These are phyloP conservation scores for Peribatodes rhomboidaria DNA, from an alignment of 2,888 invertebrate species.

Conservation along the genomic window DNA sequence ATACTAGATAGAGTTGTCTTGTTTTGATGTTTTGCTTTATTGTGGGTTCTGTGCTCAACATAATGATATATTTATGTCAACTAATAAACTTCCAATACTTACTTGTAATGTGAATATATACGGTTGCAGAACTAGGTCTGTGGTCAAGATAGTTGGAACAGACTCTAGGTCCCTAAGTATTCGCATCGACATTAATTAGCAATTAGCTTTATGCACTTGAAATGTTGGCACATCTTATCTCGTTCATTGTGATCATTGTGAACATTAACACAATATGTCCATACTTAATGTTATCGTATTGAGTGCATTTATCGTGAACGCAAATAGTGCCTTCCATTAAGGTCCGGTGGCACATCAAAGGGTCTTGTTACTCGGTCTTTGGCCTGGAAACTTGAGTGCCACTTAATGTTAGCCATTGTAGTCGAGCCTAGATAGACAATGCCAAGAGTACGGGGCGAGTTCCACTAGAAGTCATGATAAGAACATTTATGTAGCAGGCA, in stretches of 20 bases:
- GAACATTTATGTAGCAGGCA: background rate
- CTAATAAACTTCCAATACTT: too few relatives aligned
- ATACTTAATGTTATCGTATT: constrained; percentile 50
- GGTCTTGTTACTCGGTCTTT: constrained; percentile 60
- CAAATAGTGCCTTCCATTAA: constrained; percentile 61
- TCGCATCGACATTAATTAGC: constrained; percentile 4
- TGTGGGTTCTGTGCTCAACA: too few relatives aligned
- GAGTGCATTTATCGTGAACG: constrained; percentile 52
- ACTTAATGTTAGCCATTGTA: constrained; percentile 7
- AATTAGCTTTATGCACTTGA: constrained; percentile 21
- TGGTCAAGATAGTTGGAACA: background rate
- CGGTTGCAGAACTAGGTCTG: too few relatives aligned
- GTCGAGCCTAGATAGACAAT: constrained; percentile 2
- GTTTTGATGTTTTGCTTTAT: too few relatives aligned
- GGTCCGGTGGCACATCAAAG: constrained; percentile 56
- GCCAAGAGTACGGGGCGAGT: background rate
- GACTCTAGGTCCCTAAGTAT: background rate
- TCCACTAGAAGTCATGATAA: background rate
- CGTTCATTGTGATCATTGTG: constrained; percentile 43
- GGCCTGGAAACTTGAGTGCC: constrained; percentile 52
- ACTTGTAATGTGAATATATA: too few relatives aligned
- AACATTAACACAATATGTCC: constrained; percentile 47
- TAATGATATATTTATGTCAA: too few relatives aligned
- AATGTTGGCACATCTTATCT: constrained; percentile 28
- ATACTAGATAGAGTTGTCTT: too few relatives aligned